Percentiles rank a stretch among this genome's conserved stretches.
Evolutionary conservation across 37 sponge, comb jelly and placozoan genomes (phyloP).

Genomic region (Halichondria panicea): DNA sequence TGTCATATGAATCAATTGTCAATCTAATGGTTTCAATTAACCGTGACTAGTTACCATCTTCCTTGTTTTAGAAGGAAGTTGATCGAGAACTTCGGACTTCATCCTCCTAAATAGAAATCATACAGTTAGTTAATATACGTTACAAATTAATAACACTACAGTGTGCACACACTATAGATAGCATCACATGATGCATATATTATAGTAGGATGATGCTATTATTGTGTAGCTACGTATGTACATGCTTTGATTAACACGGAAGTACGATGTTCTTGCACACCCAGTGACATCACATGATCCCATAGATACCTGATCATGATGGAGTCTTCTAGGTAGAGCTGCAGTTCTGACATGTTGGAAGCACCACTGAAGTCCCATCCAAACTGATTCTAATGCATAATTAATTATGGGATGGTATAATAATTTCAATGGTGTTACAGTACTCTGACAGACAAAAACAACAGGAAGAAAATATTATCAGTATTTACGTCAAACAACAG

Average conservation of each 20-base stretch:
- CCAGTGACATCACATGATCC: not conserved
- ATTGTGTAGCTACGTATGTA: no score
- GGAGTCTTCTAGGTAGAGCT: constrained; percentile 76
- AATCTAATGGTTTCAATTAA: not conserved
- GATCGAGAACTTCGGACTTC: constrained; percentile 63
- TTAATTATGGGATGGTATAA: no score
- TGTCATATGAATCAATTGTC: not conserved
- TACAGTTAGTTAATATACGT: no score
- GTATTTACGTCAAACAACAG: no score
- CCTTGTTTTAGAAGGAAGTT: constrained; percentile 73
- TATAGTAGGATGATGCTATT: no score
- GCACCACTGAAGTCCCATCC: constrained; percentile 94
- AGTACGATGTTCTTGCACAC: not conserved
- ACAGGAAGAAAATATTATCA: no score
- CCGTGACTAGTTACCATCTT: constrained; percentile 42
- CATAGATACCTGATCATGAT: constrained; percentile 82
- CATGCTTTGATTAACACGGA: no score
- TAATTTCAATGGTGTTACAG: no score
- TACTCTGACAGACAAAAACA: no score
- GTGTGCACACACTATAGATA: no score
- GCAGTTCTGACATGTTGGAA: constrained; percentile 83
- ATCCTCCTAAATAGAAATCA: constrained; percentile 38
- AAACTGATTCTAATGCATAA: constrained; percentile 44
- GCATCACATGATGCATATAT: no score
- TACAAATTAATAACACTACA: no score